Percentiles rank a stretch among this genome's conserved stretches.
These are phyloP conservation scores for Drosophila silvestris DNA, from an alignment of 2,888 invertebrate species.

Conservation along the genomic window DNA sequence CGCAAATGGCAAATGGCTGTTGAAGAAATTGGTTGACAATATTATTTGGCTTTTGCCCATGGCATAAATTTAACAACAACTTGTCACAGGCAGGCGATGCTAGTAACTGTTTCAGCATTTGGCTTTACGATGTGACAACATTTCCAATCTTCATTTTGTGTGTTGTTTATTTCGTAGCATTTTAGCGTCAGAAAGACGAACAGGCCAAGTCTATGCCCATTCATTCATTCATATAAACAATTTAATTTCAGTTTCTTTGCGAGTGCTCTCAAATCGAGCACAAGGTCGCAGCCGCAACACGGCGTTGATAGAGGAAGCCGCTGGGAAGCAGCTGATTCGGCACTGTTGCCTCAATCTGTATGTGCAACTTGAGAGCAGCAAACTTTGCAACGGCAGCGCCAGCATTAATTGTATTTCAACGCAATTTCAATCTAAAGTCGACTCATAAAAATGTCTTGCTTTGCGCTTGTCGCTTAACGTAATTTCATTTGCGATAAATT, in stretches of 20 bases:
- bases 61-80: constrained; percentile 59
- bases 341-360: constrained; percentile 26
- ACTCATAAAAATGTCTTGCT: constrained; percentile 46
- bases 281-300: constrained; percentile 69
- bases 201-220: constrained; percentile 52
- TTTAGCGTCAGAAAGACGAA: constrained; percentile 37
- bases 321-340: constrained; percentile 53
- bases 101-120: constrained; percentile 53
- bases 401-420: constrained; percentile 65
- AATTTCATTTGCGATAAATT: constrained; percentile 57
- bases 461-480: constrained; percentile 27
- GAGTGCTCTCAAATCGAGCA: constrained; percentile 71
- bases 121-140: constrained; percentile 59
- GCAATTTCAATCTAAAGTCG: constrained; percentile 51
- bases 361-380: constrained; percentile 5
- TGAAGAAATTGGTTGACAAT: constrained; percentile 71
- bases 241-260: constrained; percentile 59
- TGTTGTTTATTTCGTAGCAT: constrained; percentile 61
- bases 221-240: constrained; percentile 64
- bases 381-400: constrained; percentile 23
- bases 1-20: constrained; percentile 41
- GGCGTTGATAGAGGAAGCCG: constrained; percentile 50
- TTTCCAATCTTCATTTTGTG: constrained; percentile 58
- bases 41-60: constrained; percentile 62
- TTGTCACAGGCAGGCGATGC: constrained; percentile 33